Percentiles rank a stretch among this genome's conserved stretches.
Conservation (phyloP, 2,888 invertebrate genomes). For the Eupithecia inturbata region DNA sequence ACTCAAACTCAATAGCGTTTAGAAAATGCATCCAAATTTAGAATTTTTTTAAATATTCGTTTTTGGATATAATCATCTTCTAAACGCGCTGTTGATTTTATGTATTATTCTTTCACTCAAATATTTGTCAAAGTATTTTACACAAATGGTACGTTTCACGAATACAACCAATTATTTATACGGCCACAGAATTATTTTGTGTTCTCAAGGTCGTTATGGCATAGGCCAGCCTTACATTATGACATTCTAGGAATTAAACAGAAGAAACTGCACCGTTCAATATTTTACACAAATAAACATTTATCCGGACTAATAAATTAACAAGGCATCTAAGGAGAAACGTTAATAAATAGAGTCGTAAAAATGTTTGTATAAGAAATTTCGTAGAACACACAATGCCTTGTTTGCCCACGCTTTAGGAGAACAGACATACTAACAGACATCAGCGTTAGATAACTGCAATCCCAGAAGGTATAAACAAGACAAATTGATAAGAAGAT, state of each 20-base stretch:
- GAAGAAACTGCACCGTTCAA: not conserved
- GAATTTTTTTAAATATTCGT: too few species aligned
- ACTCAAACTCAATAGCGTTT: too few species aligned
- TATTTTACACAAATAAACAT: not conserved
- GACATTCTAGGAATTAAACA: not conserved
- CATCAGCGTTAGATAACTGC: conserved; percentile 30
- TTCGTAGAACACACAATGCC: conserved; percentile 25
- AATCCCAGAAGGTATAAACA: conserved; percentile 22
- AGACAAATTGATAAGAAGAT: conserved; percentile 9
- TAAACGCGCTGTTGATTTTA: too few species aligned
- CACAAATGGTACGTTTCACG: too few species aligned
- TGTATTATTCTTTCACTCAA: too few species aligned
- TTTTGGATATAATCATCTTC: too few species aligned
- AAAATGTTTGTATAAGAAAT: conserved; percentile 23
- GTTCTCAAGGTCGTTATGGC: too few species aligned
- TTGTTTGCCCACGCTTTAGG: conserved; percentile 37
- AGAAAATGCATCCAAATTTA: too few species aligned
- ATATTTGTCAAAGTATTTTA: too few species aligned
- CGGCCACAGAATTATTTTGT: too few species aligned
- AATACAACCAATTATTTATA: too few species aligned
- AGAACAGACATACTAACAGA: conserved; percentile 29
- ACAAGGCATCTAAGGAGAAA: conserved; percentile 1
- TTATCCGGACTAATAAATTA: not conserved
- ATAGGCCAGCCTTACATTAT: too few species aligned
- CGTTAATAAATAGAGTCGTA: conserved; percentile 9